phyloP scores from a whole-genome alignment of 2,797 vertebrate genomes.

The Sebastes miniatus region DNA sequence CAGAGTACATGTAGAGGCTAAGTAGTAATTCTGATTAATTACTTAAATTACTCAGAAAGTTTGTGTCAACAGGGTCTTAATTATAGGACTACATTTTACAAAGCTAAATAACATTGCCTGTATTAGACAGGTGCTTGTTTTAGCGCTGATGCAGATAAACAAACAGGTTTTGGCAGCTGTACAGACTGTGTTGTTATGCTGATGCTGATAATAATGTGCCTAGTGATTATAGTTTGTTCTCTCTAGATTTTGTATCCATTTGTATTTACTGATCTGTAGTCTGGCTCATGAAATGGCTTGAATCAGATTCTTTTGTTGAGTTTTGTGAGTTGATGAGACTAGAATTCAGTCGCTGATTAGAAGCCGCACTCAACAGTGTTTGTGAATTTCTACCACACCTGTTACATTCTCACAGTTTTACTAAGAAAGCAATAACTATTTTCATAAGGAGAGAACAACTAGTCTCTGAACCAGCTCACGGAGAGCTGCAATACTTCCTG shows the following conservation, averaged over 20 bases:
- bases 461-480: slow-evolving; percentile 24
- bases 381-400: background rate
- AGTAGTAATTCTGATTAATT: background rate
- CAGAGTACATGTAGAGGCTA: background rate
- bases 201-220: background rate
- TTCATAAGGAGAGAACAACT: slow-evolving; percentile 29
- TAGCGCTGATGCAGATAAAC: background rate
- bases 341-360: background rate
- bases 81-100: background rate
- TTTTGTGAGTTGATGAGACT: background rate
- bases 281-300: background rate
- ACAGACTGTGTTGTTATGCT: background rate
- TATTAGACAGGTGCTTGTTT: background rate
- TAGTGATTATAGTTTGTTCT: background rate
- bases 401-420: background rate
- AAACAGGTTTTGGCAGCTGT: background rate
- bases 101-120: background rate
- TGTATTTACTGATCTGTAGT: background rate
- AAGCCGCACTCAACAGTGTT: background rate
- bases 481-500: slow-evolving; percentile 41
- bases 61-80: background rate
- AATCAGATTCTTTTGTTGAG: background rate
- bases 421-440: slow-evolving; percentile 4
- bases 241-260: background rate
- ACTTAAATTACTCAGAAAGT: background rate